These are phyloP conservation scores for Hyppa rectilinea DNA, from an alignment of 2,888 invertebrate genomes.

Conservation along the genomic window DNA sequence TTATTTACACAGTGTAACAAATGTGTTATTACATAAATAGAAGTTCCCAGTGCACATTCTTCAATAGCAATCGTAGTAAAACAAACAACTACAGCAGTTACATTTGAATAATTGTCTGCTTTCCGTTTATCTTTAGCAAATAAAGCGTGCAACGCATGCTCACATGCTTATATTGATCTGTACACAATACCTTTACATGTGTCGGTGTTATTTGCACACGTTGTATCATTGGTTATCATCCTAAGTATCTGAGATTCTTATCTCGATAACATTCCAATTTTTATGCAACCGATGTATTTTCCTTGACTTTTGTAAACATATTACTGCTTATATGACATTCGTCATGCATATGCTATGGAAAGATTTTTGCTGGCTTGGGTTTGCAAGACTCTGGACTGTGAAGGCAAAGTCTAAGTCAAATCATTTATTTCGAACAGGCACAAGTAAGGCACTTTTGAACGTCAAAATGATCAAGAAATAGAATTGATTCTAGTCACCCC, in stretches of 20 bases:
- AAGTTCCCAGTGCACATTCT: neutral
- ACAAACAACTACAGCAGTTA: constrained; percentile 26
- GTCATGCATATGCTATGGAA: neutral
- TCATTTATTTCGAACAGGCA: too few relatives aligned
- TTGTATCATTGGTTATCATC: constrained; percentile 34
- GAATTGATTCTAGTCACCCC: too few relatives aligned
- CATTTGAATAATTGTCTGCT: constrained; percentile 25
- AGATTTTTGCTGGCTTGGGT: neutral
- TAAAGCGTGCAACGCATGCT: constrained; percentile 7
- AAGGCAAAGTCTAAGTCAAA: too few relatives aligned
- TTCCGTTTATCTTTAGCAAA: constrained; percentile 49
- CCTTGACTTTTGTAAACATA: neutral
- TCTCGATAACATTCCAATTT: constrained; percentile 37
- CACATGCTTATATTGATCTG: constrained; percentile 2
- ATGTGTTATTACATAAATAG: neutral
- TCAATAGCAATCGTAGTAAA: constrained; percentile 13
- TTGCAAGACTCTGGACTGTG: neutral
- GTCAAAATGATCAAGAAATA: too few relatives aligned
- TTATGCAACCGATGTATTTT: constrained; percentile 13
- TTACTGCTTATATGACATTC: neutral
- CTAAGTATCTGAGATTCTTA: constrained; percentile 49
- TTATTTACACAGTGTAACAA: neutral
- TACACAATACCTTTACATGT: neutral
- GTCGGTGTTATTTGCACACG: constrained; percentile 32
- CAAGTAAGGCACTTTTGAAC: too few relatives aligned